Percentiles rank a stretch among this genome's conserved stretches.
Evolutionary conservation across 2,113 vertebrate species (phyloP).

Genomic region (Rhinopithecus roxellana): DNA sequence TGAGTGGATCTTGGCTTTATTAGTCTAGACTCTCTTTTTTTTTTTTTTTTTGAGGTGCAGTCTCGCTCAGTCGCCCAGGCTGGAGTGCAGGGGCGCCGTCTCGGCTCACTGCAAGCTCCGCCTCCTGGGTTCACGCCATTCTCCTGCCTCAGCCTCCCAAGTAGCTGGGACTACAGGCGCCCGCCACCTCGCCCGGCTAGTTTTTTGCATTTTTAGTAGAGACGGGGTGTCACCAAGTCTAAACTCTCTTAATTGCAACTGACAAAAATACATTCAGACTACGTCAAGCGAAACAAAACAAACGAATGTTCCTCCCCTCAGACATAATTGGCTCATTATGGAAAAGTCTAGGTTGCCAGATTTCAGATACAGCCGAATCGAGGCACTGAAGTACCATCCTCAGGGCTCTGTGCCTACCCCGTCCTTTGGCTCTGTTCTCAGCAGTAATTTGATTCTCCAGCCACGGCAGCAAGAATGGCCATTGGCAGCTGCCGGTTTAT

Average conservation of each 20-base stretch:
- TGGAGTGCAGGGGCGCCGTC: too few relatives aligned
- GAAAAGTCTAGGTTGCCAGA: not conserved
- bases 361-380: not conserved
- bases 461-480: not conserved
- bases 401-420: not conserved
- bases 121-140: too few relatives aligned
- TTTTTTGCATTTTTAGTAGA: too few relatives aligned
- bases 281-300: not conserved
- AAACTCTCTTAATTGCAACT: not conserved
- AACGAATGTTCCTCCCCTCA: too few relatives aligned
- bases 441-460: not conserved
- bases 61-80: too few relatives aligned
- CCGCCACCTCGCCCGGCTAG: fast-evolving
- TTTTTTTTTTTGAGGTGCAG: too few relatives aligned
- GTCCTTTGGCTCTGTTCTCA: not conserved
- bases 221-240: not conserved
- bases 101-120: too few relatives aligned
- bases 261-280: not conserved
- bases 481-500: not conserved
- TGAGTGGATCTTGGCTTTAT: not conserved
- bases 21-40: not conserved
- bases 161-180: too few relatives aligned
- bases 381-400: fast-evolving
- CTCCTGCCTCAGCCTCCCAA: too few relatives aligned
- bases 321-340: not conserved